Percentiles rank a stretch among this genome's conserved stretches.
Evolutionary conservation across 2,113 vertebrate genomes (phyloP).

Genomic region (Hyperopisus bebe): DNA sequence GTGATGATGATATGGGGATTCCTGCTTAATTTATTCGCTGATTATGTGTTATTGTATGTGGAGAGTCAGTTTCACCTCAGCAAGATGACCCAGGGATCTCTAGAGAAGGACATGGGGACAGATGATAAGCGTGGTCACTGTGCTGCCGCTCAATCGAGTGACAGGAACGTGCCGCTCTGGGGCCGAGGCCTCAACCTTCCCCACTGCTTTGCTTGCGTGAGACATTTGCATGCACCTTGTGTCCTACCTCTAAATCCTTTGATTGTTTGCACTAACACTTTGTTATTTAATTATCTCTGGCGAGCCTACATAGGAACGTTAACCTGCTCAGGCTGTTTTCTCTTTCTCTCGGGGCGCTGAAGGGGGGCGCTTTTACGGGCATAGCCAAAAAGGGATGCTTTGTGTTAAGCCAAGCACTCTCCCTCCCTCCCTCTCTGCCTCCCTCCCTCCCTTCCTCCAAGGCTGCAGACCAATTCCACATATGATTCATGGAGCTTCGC

Average conservation of each 20-base stretch:
- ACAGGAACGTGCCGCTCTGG: background rate
- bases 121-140: background rate
- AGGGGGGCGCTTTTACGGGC: background rate
- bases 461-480: background rate
- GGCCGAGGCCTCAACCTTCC: no score
- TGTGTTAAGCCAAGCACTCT: background rate
- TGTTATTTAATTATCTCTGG: conserved; percentile 12
- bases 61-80: background rate
- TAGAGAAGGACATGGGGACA: background rate
- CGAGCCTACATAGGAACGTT: background rate
- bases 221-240: background rate
- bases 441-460: background rate
- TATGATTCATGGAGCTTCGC: background rate
- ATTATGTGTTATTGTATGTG: background rate
- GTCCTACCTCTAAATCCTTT: background rate
- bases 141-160: background rate
- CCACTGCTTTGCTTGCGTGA: background rate
- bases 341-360: background rate
- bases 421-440: no score
- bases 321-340: background rate
- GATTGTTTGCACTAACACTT: background rate
- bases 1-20: background rate
- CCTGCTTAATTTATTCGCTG: background rate
- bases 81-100: background rate
- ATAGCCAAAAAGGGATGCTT: background rate